These are phyloP conservation scores for Discoglossus pictus DNA, from an alignment of 2,797 vertebrate species.

Conservation along the genomic window DNA sequence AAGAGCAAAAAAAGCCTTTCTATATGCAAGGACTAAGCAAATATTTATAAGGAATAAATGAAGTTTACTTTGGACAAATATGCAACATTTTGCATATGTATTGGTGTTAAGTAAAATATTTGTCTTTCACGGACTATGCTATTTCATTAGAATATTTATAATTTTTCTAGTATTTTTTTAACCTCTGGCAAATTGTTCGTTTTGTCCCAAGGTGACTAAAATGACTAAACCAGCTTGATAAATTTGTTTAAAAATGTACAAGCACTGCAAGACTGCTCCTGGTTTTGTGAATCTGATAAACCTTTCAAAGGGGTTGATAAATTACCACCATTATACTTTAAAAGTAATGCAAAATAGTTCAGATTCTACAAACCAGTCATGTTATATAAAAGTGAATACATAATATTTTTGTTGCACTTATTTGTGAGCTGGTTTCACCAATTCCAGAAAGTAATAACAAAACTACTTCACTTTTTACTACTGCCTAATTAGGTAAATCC, in stretches of 20 bases:
- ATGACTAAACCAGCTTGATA: conserved; percentile 18
- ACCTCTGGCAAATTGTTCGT: conserved; percentile 10
- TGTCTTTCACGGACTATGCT: background rate
- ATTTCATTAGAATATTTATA: conserved; percentile 7
- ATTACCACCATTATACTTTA: conserved; percentile 44
- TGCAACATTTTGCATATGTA: conserved; percentile 1
- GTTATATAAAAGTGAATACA: conserved; percentile 22
- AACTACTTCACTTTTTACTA: conserved; percentile 17
- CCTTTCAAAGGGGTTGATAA: conserved; percentile 39
- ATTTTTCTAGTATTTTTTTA: conserved; percentile 12
- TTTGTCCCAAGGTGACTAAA: conserved; percentile 32
- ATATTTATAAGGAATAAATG: conserved; percentile 27
- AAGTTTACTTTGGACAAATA: conserved; percentile 36
- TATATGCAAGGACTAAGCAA: no score
- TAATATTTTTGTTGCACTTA: background rate
- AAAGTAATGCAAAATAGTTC: conserved; percentile 40
- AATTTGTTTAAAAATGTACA: conserved; percentile 43
- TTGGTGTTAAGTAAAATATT: conserved; percentile 9
- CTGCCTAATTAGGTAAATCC: conserved; percentile 24
- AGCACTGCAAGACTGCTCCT: conserved; percentile 20
- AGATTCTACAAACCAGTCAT: conserved; percentile 18
- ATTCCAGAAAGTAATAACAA: background rate
- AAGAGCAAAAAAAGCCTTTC: no score
- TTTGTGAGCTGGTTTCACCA: background rate
- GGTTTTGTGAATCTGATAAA: conserved; percentile 36